These are phyloP conservation scores for Girardinus metallicus DNA, from an alignment of 2,797 vertebrate genomes.

Conservation along the genomic window DNA sequence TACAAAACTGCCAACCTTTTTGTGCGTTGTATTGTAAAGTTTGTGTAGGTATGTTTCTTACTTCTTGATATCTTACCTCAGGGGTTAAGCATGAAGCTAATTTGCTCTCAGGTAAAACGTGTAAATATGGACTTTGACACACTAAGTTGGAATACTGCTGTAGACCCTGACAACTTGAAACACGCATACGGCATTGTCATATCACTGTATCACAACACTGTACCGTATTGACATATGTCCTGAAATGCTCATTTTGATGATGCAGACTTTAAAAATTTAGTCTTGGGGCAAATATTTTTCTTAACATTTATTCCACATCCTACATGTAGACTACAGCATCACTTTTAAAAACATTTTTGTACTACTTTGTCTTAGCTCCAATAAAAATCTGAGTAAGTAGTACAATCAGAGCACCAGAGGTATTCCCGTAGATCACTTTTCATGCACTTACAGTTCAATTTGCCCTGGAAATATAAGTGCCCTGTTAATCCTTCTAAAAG, in stretches of 20 bases:
- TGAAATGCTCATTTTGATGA: background rate
- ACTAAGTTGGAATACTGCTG: background rate
- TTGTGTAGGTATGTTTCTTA: background rate
- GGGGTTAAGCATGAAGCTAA: background rate
- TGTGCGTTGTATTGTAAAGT: background rate
- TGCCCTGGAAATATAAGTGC: background rate
- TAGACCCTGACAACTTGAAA: background rate
- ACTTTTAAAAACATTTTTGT: background rate
- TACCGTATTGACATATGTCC: background rate
- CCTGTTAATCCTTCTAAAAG: background rate
- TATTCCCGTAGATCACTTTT: background rate
- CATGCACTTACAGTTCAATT: background rate
- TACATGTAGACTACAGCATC: background rate
- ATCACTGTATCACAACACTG: background rate
- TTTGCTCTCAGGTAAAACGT: background rate
- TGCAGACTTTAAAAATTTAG: conserved; percentile 5
- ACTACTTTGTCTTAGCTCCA: background rate
- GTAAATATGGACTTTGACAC: conserved; percentile 2
- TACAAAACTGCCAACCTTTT: background rate
- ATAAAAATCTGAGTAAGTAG: background rate
- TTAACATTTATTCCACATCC: background rate
- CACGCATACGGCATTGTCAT: background rate
- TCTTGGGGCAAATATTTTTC: background rate
- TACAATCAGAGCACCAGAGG: background rate
- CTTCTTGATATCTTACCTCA: background rate